Conservation (phyloP, 2,113 vertebrate genomes). For the Turnix velox region DNA sequence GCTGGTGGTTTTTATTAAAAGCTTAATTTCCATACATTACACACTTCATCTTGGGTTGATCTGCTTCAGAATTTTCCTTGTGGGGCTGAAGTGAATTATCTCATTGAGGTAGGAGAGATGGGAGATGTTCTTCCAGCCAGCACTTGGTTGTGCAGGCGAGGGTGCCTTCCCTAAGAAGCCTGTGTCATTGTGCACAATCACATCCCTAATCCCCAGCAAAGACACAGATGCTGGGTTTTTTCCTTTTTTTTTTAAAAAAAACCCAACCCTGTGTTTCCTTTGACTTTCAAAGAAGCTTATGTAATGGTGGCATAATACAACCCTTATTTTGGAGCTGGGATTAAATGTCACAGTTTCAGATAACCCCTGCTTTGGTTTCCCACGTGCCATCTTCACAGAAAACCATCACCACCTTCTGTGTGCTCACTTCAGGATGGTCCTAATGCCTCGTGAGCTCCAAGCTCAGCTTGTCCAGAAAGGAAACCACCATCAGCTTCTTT, state of each 20-base stretch:
- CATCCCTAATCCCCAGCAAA: conserved; percentile 1
- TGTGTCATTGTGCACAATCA: conserved; percentile 14
- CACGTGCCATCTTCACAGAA: neutral
- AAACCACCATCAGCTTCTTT: too few relatives aligned
- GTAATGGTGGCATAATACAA: neutral
- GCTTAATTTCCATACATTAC: neutral
- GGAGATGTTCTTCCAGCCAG: neutral
- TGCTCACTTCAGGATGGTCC: neutral
- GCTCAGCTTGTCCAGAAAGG: neutral
- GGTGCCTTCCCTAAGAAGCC: neutral
- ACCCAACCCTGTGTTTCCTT: neutral
- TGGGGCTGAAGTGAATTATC: neutral
- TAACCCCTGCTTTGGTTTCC: neutral
- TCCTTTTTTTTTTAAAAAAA: too few relatives aligned
- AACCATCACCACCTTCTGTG: neutral
- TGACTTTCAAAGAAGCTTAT: conserved; percentile 32
- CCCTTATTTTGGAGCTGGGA: neutral
- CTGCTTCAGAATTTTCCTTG: conserved; percentile 22
- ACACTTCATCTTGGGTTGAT: neutral
- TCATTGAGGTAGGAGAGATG: neutral
- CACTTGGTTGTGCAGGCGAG: neutral
- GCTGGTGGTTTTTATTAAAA: neutral
- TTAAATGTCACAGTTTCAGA: conserved; percentile 17
- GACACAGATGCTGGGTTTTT: conserved; percentile 30
- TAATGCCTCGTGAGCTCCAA: neutral